These are phyloP conservation scores for Sciurus vulgaris DNA, from an alignment of 2,797 vertebrate species.

Conservation along the genomic window DNA sequence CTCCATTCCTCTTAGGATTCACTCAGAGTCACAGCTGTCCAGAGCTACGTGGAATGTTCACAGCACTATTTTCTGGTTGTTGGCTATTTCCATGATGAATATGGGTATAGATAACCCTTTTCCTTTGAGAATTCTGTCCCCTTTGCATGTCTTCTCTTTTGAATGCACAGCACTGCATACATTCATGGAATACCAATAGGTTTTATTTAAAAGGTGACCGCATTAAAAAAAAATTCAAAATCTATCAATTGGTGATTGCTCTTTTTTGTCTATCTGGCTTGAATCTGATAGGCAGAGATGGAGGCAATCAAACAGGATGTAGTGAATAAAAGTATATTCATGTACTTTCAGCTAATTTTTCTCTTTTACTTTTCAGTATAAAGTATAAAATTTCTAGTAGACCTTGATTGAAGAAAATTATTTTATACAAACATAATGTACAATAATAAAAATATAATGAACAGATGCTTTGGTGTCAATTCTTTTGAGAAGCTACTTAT, in stretches of 20 bases:
- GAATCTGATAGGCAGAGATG: background rate
- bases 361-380: constrained; percentile 15
- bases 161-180: background rate
- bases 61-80: background rate
- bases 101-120: constrained; percentile 35
- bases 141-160: background rate
- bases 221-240: background rate
- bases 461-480: background rate
- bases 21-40: constrained; percentile 67
- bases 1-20: constrained; percentile 3
- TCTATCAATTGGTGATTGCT: background rate
- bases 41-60: background rate
- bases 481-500: constrained; percentile 10
- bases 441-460: background rate
- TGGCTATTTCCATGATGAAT: constrained; percentile 27
- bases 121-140: constrained; percentile 4
- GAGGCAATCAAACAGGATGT: background rate
- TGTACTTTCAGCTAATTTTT: background rate
- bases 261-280: background rate
- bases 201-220: constrained; percentile 59
- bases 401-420: background rate
- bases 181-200: constrained; percentile 25
- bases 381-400: background rate
- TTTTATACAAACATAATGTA: background rate
- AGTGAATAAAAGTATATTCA: background rate